A percentile compares a stretch with the other conserved stretches of the same genome.
These are phyloP conservation scores for Copsychus sechellarum DNA, from an alignment of 2,113 vertebrate species.

Conservation along the genomic window DNA sequence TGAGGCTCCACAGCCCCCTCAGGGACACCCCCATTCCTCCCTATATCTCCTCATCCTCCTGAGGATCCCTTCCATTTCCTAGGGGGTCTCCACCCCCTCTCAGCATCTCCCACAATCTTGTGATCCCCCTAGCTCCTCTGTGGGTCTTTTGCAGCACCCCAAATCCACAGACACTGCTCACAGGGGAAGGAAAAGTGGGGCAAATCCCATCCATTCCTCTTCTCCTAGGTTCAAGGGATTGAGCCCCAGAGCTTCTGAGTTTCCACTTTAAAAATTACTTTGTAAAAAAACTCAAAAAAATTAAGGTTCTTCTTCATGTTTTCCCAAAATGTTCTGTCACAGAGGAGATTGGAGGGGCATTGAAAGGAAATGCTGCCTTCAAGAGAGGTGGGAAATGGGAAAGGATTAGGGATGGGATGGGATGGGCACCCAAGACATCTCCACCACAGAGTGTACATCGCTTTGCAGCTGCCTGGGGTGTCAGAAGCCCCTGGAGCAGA, in stretches of 20 bases:
- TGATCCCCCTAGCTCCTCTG: background rate
- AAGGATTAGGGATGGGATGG: background rate
- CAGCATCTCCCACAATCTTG: background rate
- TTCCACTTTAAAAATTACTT: background rate
- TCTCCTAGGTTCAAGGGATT: background rate
- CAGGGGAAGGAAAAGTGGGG: background rate
- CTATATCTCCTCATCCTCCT: background rate
- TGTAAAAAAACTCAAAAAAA: accelerated
- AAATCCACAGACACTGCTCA: background rate
- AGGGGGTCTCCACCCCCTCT: background rate
- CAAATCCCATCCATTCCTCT: background rate
- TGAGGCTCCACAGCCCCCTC: background rate
- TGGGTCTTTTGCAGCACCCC: too few species aligned
- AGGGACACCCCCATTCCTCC: background rate
- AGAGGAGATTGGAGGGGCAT: background rate
- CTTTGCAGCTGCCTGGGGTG: accelerated
- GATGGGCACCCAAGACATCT: background rate
- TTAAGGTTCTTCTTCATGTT: background rate
- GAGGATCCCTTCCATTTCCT: background rate
- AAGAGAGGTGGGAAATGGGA: background rate
- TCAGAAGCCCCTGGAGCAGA: background rate
- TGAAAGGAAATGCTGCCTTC: background rate
- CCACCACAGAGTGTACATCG: accelerated
- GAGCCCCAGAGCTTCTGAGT: background rate
- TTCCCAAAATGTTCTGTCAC: background rate